Conservation (phyloP, 2,888 invertebrate genomes). For the Macrosoma leucophasiata region DNA sequence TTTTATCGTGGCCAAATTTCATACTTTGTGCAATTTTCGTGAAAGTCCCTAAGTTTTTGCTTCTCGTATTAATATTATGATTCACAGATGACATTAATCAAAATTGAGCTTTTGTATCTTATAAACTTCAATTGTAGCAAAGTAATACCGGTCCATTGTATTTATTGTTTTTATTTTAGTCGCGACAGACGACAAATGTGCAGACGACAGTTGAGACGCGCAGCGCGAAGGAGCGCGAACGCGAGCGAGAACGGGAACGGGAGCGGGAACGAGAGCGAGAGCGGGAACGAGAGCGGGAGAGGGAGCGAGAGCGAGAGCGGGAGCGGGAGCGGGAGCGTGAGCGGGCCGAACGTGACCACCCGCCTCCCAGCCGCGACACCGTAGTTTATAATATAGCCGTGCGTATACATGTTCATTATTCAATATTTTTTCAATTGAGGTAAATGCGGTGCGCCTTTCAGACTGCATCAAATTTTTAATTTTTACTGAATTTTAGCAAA, state of each 20-base stretch:
- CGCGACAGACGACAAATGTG: constrained; percentile 51
- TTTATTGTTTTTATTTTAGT: constrained; percentile 36
- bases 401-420: constrained; percentile 33
- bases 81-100: too few species aligned
- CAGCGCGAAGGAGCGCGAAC: constrained; percentile 54
- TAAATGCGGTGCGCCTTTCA: too few species aligned
- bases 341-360: constrained; percentile 40
- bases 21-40: too few species aligned
- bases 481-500: too few species aligned
- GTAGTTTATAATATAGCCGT: constrained; percentile 58
- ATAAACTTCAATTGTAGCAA: too few species aligned
- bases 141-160: too few species aligned
- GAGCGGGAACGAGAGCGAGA: constrained; percentile 17
- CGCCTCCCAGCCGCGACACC: constrained; percentile 47
- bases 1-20: too few species aligned
- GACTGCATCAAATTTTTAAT: too few species aligned
- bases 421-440: too few species aligned
- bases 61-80: too few species aligned
- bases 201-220: constrained; percentile 58
- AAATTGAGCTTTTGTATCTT: too few species aligned
- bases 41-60: too few species aligned
- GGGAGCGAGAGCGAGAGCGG: constrained; percentile 29
- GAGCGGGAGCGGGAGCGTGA: constrained; percentile 32
- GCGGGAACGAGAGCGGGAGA: constrained; percentile 32
- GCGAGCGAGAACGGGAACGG: constrained; percentile 32